Percentiles rank a stretch among this genome's conserved stretches.
These are phyloP conservation scores for Noctua janthina DNA, from an alignment of 2,888 invertebrate genomes.

Conservation along the genomic window DNA sequence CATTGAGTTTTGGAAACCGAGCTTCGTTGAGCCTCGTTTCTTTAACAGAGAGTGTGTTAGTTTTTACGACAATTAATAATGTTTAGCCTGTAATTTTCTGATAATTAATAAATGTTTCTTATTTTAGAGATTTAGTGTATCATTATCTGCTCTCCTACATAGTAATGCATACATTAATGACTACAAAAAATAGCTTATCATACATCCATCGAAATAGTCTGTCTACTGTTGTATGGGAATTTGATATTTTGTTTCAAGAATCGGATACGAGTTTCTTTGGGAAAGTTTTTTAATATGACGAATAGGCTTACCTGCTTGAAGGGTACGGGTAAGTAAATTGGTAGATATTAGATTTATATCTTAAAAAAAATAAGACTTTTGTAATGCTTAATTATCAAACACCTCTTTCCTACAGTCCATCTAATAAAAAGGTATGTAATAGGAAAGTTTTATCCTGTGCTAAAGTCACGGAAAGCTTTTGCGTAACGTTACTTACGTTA, in stretches of 20 bases:
- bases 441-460: background rate
- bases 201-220: background rate
- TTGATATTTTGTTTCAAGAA: too few relatives aligned
- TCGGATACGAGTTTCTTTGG: too few relatives aligned
- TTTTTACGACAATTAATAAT: background rate
- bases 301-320: too few relatives aligned
- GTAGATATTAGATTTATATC: background rate
- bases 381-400: background rate
- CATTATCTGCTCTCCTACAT: background rate
- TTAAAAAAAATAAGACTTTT: background rate
- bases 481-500: too few relatives aligned
- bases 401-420: background rate
- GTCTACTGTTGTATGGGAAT: too few relatives aligned
- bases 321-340: background rate
- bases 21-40: background rate
- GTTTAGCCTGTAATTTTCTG: background rate
- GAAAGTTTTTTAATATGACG: too few relatives aligned
- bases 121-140: background rate
- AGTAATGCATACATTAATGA: too few relatives aligned
- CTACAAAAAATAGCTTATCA: background rate
- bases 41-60: background rate
- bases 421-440: background rate
- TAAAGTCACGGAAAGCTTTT: background rate
- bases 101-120: background rate
- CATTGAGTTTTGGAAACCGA: too few relatives aligned